Base-by-base conservation (phyloP, 35 echinoderm and acorn worm genomes). In the Heliocidaris erythrogramma region DNA sequence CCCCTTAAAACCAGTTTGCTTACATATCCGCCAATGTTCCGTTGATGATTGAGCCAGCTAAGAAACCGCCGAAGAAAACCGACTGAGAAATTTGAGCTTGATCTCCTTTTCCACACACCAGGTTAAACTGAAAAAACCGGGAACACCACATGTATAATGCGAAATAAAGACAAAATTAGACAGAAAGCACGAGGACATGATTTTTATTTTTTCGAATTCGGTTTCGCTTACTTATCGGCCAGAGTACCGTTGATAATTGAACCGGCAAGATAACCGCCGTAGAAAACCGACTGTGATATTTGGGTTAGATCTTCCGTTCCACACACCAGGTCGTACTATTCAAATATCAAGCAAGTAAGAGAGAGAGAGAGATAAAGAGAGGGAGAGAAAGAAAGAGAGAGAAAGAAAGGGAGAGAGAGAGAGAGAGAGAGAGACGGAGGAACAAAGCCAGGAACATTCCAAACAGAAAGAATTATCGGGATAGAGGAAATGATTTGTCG, bases 231-330 rank as follows among this genome's bases (percentile, higher is more conserved):
- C 96, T 65, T 88, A 85, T 97, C 96, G 31, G 96, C 95, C 3
- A 97, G 31, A 9, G 30, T 30, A 13, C 96, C 96, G 88, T 92
- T 96, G 16, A 96, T 85, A 29, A 97, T 35, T 9, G 96, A 92
- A 61, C 95, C 96, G n/a, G 52, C 65, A 59, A 97, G 60, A 47
- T 88, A 96, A 1, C 96, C 96, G 49, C 35, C 88, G 88, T 96
- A 97, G 90, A 92, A 97, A 18, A 97, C 94, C 5, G 96, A 92
- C 30, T 97, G 96, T 17, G 96, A 95, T 24, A 97, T 27, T 48
- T 95, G 87, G 9, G 95, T 90, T 9, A 94, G 95, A 30, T 84
- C 91, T 49, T 94, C 60, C 3, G 59, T 92, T 78, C 94, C 88
- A 16, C 96, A 97, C 11, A 96, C 96, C 2, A 97, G 93, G 78